Evolutionary conservation across 2,797 vertebrate genomes (phyloP), one percentile per base, ranked within the genome.

Genomic region (Galago senegalensis): DNA sequence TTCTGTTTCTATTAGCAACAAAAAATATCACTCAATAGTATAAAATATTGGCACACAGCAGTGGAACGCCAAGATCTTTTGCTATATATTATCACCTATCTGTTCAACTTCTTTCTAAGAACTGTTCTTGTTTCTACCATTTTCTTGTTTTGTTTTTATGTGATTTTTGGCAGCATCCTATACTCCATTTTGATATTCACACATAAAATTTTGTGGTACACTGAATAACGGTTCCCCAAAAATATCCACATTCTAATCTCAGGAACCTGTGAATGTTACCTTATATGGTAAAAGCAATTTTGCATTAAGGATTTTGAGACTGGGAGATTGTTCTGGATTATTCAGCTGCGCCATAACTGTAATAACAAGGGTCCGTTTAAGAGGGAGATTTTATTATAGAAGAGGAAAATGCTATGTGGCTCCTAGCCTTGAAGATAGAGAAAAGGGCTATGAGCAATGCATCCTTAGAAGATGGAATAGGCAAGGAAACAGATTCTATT

Each of bases 11-110:
- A 34, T 14, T 14, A 61, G 14, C 31, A 80, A 91, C 20, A 46
- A 92, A 85, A 87, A 91, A 31, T n/a, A 89, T 46, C 25, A 84
- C 20, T 76, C 83, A 97, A 40, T 49, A 94, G 77, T 56, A 94
- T 58, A 95, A 94, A 91, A 67, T 70, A 25, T 49, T 91, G 60
- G 49, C 95, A 81, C 23, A 72, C 0, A 80, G 27, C 11, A 90
- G 10, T 95, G 11, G 11, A 86, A 91, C 25, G 87, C 29, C 5
- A 90, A 20, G 14, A 80, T 80, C 43, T 76, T 89, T 92, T 81
- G 43, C 29, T 93, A 53, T 90, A 75, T 29, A 49, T 69, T 77
- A 83, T 43, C 37, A 86, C 6, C 12, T 89, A n/a, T 79, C 17
- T 65, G 4, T 53, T 83, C 31, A 56, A 91, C 58, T 87, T 94